Evolutionary conservation across 92 coral and sea anemone genomes (phyloP), one percentile per base, ranked within the genome.

Genomic region (Zoanthus sansibaricus): DNA sequence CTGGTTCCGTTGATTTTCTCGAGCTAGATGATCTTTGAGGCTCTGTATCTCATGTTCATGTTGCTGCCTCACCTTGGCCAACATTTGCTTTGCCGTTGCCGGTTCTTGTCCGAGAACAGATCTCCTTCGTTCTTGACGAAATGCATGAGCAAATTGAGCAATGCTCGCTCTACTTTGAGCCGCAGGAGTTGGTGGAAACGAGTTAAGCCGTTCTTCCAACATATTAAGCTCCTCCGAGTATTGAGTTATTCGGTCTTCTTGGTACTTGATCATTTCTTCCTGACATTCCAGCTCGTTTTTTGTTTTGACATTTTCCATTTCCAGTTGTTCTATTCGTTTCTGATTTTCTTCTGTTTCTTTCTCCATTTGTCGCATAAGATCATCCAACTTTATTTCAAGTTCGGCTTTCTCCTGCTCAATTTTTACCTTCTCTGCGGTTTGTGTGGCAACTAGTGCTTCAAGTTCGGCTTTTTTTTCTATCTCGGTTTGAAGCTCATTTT

Each of bases 261-360:
- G 99, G 76, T 94, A 92, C 80, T 95, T 97, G 75, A 97, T 97
- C 88, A 97, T 97, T 86, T 97, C 99, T 66, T 97, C 98, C 82
- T 97, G 96, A 83, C 96, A 93, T 80, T 97, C 97, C n/a, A 92
- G 69, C 76, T 97, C 99, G 66, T 91, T 82, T 5, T 87, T 86
- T 75, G 89, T 74, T 70, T 93, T 95, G 73, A 73, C 93, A 74
- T 90, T 92, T 73, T 88, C 87, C 47, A 90, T 84, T 67, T 96
- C 96, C 45, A 84, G 71, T 76, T 94, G 92, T 51, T 93, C 94
- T 58, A 92, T 66, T 68, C 89, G 76, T 69, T 94, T 89, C 48
- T 67, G 84, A 10, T 83, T 46, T 82, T 94, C 92, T 46, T 90
- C 92, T 8, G 86, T 58, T 20, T 88, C 93, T 12, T 87, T 87